Evolutionary conservation across 2,888 invertebrate species (phyloP).

Genomic region (Antheraea assamensis): DNA sequence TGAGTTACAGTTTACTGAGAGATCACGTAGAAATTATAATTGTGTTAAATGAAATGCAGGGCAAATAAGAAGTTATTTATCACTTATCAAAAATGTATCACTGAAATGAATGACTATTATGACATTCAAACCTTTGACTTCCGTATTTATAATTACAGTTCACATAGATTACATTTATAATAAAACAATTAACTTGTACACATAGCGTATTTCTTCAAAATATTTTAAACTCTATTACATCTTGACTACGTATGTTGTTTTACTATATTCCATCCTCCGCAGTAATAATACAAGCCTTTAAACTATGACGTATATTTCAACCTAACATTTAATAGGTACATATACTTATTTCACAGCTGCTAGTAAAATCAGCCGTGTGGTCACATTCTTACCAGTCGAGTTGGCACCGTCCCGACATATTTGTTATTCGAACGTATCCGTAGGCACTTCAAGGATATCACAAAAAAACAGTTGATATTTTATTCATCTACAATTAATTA

Average conservation of each 20-base stretch:
- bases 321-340: background rate
- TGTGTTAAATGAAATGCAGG: too few relatives aligned
- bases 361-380: constrained; percentile 11
- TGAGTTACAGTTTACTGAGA: too few relatives aligned
- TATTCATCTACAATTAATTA: constrained; percentile 22
- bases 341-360: background rate
- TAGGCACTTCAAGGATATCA: background rate
- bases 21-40: too few relatives aligned
- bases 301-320: background rate
- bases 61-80: too few relatives aligned
- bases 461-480: constrained; percentile 22
- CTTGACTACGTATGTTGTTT: background rate
- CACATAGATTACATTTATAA: background rate
- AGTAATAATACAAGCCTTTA: background rate
- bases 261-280: background rate
- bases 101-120: too few relatives aligned
- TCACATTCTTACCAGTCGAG: constrained; percentile 16
- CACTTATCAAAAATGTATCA: background rate
- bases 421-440: constrained; percentile 8
- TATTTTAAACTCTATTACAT: background rate
- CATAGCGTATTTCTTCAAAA: background rate
- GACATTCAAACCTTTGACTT: background rate
- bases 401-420: constrained; percentile 8
- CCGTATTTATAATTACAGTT: background rate
- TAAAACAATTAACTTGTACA: background rate